Evolutionary conservation across 1,140 invertebrate genomes (phyloP), one percentile per base, ranked within the genome.

Genomic region (Temnothorax curvispinosus): DNA sequence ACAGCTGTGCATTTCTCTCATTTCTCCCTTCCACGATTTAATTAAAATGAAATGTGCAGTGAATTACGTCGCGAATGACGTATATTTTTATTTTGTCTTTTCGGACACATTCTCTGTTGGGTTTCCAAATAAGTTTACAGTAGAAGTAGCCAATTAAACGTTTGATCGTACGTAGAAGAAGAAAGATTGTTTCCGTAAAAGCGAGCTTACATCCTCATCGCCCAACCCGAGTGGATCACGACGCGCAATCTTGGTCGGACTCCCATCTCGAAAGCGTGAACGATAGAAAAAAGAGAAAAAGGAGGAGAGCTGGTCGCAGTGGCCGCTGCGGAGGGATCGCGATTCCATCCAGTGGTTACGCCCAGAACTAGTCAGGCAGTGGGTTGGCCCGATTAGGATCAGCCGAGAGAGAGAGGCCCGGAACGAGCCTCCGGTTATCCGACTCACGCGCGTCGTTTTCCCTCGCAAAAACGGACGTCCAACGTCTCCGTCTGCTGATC

Each of bases 281-380:
- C 47, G 69, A 74, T 89, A 89, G 87, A 90, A 90, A 89, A 82
- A 67, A 41, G 32, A 69, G 38, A 50, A 44, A 69, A 44, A 60
- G 18, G 35, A 35, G 27, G 27, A 27, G 65, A 64, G 56, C n/a
- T 50, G 80, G 80, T 75, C 69, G 67, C 67, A 80, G n/a, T 78
- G 27, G 11, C 9, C 87, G 75, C 38, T 64, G 77, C 64, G 85
- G n/a, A 84, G 32, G 35, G 81, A 87, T 89, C 76, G 62, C 89
- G 88, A 50, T 84, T 60, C 65, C 60, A 92, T 91, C 87, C 90
- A 91, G 90, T 88, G 92, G 93, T 93, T 91, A 93, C 93, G 93
- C 93, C 93, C 92, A 92, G 90, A 91, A 89, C 92, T 93, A 89
- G 93, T 93, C 92, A 74, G 75, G 80, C 78, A 77, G 91, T 91